Percentiles rank a stretch among this genome's conserved stretches.
Conservation (phyloP, 2,113 vertebrate species). For the Platysteira castanea region DNA sequence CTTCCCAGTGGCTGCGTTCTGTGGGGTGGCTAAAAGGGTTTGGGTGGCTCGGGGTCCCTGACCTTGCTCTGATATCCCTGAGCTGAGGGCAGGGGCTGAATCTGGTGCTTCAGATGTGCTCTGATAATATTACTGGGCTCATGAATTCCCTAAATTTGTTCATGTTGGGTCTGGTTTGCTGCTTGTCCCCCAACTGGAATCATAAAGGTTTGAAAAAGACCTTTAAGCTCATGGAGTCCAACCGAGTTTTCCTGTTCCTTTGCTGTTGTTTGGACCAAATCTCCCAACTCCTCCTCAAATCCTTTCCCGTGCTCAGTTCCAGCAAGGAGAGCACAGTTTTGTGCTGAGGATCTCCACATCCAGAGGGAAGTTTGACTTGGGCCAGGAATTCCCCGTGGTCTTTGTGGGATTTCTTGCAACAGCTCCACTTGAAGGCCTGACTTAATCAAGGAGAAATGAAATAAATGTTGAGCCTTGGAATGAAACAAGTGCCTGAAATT, state of each 20-base stretch:
- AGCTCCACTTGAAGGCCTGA: neutral
- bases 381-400: neutral
- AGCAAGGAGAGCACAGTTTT: neutral
- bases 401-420: neutral
- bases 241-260: neutral
- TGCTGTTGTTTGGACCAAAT: neutral
- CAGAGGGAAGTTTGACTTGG: neutral
- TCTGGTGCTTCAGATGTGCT: neutral
- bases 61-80: neutral
- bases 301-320: rapidly evolving
- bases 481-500: neutral
- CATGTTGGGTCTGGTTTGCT: neutral
- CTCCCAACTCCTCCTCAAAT: neutral
- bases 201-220: neutral
- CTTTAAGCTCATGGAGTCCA: neutral
- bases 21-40: neutral
- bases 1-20: neutral
- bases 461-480: neutral
- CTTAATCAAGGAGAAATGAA: neutral
- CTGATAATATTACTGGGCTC: neutral
- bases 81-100: neutral
- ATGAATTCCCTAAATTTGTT: neutral
- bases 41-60: neutral
- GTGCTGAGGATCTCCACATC: neutral
- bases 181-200: neutral